phyloP scores from a whole-genome alignment of 2,888 invertebrate species.

The Heliconius aoede region DNA sequence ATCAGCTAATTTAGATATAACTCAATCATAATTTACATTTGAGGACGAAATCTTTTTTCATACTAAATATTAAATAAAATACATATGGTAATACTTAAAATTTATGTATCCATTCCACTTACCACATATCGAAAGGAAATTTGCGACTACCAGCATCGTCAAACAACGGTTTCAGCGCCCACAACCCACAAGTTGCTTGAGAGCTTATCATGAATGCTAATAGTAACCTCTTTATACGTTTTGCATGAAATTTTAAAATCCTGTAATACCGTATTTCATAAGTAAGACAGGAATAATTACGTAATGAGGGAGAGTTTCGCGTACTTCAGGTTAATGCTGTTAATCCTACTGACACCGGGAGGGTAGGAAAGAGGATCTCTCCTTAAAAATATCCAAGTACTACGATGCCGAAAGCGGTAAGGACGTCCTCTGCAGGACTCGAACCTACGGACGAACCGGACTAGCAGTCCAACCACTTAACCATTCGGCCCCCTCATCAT shows the following conservation, averaged over 20 bases:
- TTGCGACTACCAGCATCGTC: slow-evolving; percentile 69
- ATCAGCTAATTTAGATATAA: no score
- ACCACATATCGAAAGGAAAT: slow-evolving; percentile 79
- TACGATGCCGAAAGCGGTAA: no score
- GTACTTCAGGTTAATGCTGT: no score
- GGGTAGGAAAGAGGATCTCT: no score
- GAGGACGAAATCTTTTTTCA: no score
- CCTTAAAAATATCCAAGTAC: no score
- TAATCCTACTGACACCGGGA: no score
- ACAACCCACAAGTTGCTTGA: slow-evolving; percentile 68
- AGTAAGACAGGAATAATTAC: not conserved
- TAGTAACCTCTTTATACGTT: slow-evolving; percentile 66
- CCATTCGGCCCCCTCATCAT: slow-evolving; percentile 83
- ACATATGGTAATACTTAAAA: no score
- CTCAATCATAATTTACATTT: no score
- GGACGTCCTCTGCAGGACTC: no score
- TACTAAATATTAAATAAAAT: no score
- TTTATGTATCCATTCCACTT: slow-evolving; percentile 43
- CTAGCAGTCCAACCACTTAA: slow-evolving; percentile 88
- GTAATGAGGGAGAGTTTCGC: no score
- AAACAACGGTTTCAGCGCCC: slow-evolving; percentile 72
- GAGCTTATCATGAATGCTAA: slow-evolving; percentile 71
- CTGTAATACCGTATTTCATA: slow-evolving; percentile 49
- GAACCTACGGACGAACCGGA: slow-evolving; percentile 51
- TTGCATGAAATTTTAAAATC: slow-evolving; percentile 64